These are phyloP conservation scores for Tachyglossus aculeatus DNA, from an alignment of 2,797 vertebrate genomes.

Conservation along the genomic window DNA sequence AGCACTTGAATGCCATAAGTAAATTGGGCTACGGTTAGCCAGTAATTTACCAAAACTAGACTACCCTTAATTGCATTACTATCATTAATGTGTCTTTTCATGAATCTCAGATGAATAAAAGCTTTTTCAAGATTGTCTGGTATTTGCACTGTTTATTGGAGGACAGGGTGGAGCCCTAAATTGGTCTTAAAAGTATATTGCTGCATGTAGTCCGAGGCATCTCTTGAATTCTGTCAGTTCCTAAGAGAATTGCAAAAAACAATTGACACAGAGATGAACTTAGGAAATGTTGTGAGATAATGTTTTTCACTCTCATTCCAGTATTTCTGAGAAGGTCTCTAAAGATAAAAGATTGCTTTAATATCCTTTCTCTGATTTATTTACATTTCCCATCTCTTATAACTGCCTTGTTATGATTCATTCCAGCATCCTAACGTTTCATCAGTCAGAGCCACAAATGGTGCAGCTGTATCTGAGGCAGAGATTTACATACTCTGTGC, in stretches of 20 bases:
- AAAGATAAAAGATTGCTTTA: conserved; percentile 34
- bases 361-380: conserved; percentile 46
- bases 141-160: not conserved
- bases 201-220: not conserved
- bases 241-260: conserved; percentile 6
- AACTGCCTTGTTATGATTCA: conserved; percentile 44
- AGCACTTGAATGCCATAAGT: too few species aligned
- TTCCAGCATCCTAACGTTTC: conserved; percentile 13
- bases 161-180: not conserved
- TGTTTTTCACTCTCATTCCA: not conserved
- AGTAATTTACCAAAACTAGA: conserved; percentile 17
- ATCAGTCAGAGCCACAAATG: conserved; percentile 6
- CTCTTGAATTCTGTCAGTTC: not conserved
- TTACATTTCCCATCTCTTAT: conserved; percentile 21
- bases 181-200: not conserved
- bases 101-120: conserved; percentile 3
- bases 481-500: conserved; percentile 1
- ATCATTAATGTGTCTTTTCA: not conserved
- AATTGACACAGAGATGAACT: not conserved
- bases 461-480: not conserved
- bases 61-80: not conserved
- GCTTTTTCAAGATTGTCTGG: not conserved
- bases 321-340: not conserved
- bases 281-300: not conserved
- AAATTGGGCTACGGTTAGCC: conserved; percentile 14